Base-by-base conservation (phyloP, 92 coral and sea anemone species). In the Parazoanthus darwini region DNA sequence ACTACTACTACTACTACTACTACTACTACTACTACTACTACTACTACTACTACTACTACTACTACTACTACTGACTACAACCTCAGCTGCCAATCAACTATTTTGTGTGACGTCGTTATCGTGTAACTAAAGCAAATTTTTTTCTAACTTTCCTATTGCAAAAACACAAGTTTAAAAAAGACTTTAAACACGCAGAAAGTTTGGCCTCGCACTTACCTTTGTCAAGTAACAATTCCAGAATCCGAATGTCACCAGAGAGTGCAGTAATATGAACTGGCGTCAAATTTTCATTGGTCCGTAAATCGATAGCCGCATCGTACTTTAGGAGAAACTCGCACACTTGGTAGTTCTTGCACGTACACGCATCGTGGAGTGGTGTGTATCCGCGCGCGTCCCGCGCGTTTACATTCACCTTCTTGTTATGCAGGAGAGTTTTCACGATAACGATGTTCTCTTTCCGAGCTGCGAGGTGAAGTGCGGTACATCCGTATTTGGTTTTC, bases 301-400 rank as follows among this genome's bases (percentile, higher is more conserved):
- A 16, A 11, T 84, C 87, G 11, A 84, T 48, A 39, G 87, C 79
- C 54, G 79, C 87, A 33, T 35, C 87, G 38, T 84, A 84, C 43
- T 84, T 71, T 11, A 84, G 14, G 9, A 84, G 54, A 20, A 84
- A 42, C 79, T 35, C 67, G 78, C 87, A 70, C 43, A 71, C 79
- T 50, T 44, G 63, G 65, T 44, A 7, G 23, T 71, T 74, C n/a
- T 71, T 71, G 74, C 42, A 79, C 13, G 38, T 2, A 71, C 87
- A 84, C 14, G 87, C 87, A 74, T 84, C 63, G 42, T 84, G 78
- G 25, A 84, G 87, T 3, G 87, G 78, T 8, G 87, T 84, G n/a
- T 14, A 6, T 46, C 87, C 87, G 18, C 87, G 79, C 48, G 42
- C 66, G 46, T 84, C 63, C 78, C 66, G 78, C 67, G 87, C 79